Base-by-base conservation (phyloP, 2,113 vertebrate genomes). In the Turnix velox region DNA sequence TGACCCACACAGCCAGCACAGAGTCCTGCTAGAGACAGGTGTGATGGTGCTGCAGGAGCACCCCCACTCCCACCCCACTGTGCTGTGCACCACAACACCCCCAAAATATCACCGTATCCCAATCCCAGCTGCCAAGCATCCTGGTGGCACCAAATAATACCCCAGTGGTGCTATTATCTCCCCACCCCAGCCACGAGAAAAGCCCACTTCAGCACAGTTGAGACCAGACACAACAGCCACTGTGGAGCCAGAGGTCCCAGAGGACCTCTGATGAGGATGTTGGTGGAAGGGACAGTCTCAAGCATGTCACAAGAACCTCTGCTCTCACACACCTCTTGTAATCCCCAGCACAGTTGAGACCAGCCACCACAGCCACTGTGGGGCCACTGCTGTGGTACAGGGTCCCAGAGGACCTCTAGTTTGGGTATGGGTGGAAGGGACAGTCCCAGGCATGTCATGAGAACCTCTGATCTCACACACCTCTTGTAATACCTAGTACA, bases 91-190 rank as follows among this genome's bases (percentile, higher is more conserved):
- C 7, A 0, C 33, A 73, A 68, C 25, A 59, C 3, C 22, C 42
- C 37, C 24, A 85, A 92, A 88, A 65, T 10, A 72, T 16, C 0
- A 0, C 42, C 24, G 8, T 33, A 65, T 77, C 65, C n/a, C 81
- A 40, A 87, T 12, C 28, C 10, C 24, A 74, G 27, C 35, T 2
- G 0, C 14, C 19, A 33, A 87, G 45, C 45, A 72, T 8, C 35
- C 58, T 5, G 18, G 28, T 23, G 18, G 48, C 71, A 88, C 49
- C 18, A 14, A 81, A 55, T 1, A 81, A 55, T 1, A 14, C 51
- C 59, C 7, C 55, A 24, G 57, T 1, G 4, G 9, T 30, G 40
- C 39, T 18, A 25, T 3, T 2, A 0, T 22, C 4, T 12, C 22
- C 18, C 33, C 10, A 37, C 15, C 35, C 30, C 1, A 6, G 18